Evolutionary conservation across 1,140 invertebrate genomes (phyloP).

Genomic region (Drosophila bocqueti): DNA sequence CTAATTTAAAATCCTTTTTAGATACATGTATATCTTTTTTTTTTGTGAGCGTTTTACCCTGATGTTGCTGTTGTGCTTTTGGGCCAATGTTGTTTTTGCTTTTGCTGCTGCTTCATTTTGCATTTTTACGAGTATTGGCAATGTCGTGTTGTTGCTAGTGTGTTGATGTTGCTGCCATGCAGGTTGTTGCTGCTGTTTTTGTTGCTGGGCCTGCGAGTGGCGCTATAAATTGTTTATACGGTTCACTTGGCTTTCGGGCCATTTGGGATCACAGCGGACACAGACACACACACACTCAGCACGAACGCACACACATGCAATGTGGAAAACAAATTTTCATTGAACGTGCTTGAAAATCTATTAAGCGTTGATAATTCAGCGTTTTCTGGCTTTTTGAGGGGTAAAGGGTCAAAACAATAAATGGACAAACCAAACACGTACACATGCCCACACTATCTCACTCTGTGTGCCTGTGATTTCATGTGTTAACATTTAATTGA

Average conservation of each 20-base stretch:
- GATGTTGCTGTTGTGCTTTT: constrained; percentile 6
- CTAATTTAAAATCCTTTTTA: constrained; percentile 4
- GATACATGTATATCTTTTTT: background rate
- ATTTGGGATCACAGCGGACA: constrained; percentile 71
- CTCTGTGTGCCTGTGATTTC: background rate
- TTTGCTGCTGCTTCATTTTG: constrained; percentile 66
- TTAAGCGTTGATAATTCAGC: constrained; percentile 74
- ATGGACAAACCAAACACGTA: constrained; percentile 34
- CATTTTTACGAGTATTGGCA: constrained; percentile 74
- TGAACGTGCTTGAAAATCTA: constrained; percentile 78
- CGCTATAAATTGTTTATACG: constrained; percentile 81
- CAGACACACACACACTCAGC: constrained; percentile 18
- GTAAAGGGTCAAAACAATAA: constrained; percentile 41
- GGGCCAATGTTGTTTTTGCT: constrained; percentile 4
- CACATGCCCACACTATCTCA: constrained; percentile 9
- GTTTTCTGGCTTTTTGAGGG: constrained; percentile 49
- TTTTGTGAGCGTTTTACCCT: background rate
- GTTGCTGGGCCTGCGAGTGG: constrained; percentile 55
- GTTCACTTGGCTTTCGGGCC: constrained; percentile 81
- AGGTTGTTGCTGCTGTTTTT: constrained; percentile 33
- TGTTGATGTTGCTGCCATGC: constrained; percentile 34
- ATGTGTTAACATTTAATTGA: constrained; percentile 56
- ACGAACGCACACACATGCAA: constrained; percentile 14
- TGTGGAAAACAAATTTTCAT: constrained; percentile 68
- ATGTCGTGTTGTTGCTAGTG: constrained; percentile 46